phyloP scores from a whole-genome alignment of 2,888 invertebrate species.

The Pyrrhia umbra region DNA sequence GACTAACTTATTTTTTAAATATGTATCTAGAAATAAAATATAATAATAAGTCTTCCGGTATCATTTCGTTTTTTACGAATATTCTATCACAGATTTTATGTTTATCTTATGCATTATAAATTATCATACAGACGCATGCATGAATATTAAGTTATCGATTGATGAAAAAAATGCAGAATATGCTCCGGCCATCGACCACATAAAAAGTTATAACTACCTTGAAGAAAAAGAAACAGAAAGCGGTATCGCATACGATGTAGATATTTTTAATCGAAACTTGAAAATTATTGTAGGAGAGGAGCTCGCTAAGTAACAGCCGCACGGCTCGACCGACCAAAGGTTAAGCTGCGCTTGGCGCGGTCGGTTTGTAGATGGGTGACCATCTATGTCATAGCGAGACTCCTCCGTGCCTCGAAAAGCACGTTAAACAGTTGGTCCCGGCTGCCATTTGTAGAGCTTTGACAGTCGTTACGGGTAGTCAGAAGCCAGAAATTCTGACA shows the following conservation, averaged over 20 bases:
- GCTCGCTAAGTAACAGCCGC: too few relatives aligned
- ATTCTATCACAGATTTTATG: constrained; percentile 20
- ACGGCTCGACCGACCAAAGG: too few relatives aligned
- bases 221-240: constrained; percentile 41
- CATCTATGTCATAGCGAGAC: too few relatives aligned
- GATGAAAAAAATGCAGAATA: constrained; percentile 18
- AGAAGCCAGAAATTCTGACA: too few relatives aligned
- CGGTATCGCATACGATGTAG: neutral
- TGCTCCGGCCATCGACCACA: constrained; percentile 17
- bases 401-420: too few relatives aligned
- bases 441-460: too few relatives aligned
- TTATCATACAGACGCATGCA: constrained; percentile 30
- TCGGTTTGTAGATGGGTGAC: too few relatives aligned
- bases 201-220: constrained; percentile 24
- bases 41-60: neutral
- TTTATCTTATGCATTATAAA: constrained; percentile 32
- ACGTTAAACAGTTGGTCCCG: too few relatives aligned
- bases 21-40: too few relatives aligned
- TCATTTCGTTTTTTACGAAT: constrained; percentile 4
- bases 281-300: neutral
- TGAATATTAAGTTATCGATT: constrained; percentile 38
- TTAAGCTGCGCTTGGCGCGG: too few relatives aligned
- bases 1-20: too few relatives aligned
- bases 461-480: too few relatives aligned
- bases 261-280: constrained; percentile 5